phyloP scores from a whole-genome alignment of 1,140 invertebrate species.

The Heliconius hermathena region DNA sequence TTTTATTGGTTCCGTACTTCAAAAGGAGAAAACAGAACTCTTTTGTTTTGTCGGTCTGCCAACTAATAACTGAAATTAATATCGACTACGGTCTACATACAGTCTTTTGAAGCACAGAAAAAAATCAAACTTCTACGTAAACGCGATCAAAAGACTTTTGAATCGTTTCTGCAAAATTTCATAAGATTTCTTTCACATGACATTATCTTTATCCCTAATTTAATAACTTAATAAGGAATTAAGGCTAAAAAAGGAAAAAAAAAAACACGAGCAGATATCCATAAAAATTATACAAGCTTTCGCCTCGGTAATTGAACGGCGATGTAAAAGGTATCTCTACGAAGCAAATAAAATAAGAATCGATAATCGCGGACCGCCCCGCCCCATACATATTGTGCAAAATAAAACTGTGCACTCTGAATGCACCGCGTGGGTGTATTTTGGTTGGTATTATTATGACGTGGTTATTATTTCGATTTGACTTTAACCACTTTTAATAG shows the following conservation, averaged over 20 bases:
- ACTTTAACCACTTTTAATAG: not conserved
- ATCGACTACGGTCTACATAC: too few species aligned
- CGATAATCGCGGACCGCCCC: slow-evolving; percentile 70
- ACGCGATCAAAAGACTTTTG: too few species aligned
- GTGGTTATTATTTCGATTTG: slow-evolving; percentile 20
- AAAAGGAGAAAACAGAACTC: too few species aligned
- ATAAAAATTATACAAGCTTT: slow-evolving; percentile 16
- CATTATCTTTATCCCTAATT: not conserved
- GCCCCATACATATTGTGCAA: slow-evolving; percentile 65
- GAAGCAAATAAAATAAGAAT: slow-evolving; percentile 66
- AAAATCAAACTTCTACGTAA: too few species aligned
- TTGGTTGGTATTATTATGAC: slow-evolving; percentile 33
- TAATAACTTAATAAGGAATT: not conserved
- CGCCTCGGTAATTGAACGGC: slow-evolving; percentile 74
- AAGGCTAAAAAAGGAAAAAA: not conserved
- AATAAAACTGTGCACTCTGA: slow-evolving; percentile 68
- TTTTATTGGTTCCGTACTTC: too few species aligned
- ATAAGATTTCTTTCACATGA: not conserved
- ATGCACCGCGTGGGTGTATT: slow-evolving; percentile 56
- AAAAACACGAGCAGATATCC: not conserved
- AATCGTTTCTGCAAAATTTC: too few species aligned
- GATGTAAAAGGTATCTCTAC: slow-evolving; percentile 80
- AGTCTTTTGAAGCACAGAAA: too few species aligned
- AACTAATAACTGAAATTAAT: too few species aligned
- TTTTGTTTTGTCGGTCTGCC: too few species aligned